These are phyloP conservation scores for Euproctis similis DNA, from an alignment of 2,888 invertebrate genomes.

Conservation along the genomic window DNA sequence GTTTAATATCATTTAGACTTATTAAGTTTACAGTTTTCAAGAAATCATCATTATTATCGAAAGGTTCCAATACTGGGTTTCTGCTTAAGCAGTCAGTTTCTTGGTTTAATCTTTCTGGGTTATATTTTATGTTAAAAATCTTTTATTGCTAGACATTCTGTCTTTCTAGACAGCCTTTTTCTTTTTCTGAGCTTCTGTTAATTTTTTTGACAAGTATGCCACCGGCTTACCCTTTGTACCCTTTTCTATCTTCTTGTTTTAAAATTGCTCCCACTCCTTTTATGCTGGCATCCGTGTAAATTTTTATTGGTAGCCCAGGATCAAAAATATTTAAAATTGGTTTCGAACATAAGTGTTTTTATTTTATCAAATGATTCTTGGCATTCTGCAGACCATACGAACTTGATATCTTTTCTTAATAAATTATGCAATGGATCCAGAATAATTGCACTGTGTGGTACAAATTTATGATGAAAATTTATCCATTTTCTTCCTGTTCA, in stretches of 20 bases:
- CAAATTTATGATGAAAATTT: background rate
- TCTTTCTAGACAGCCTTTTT: no score
- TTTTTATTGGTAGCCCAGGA: conserved; percentile 3
- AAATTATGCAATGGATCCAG: background rate
- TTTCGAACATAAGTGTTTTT: conserved; percentile 7
- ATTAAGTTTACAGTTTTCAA: background rate
- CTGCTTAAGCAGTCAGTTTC: background rate
- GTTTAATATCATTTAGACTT: background rate
- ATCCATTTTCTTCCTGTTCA: conserved; percentile 20
- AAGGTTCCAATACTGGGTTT: background rate
- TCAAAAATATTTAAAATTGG: conserved; percentile 13
- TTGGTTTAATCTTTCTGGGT: background rate
- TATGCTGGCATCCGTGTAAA: conserved; percentile 11
- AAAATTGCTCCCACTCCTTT: conserved; percentile 7
- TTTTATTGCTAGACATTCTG: no score
- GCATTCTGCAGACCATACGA: conserved; percentile 11
- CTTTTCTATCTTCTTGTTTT: conserved; percentile 8
- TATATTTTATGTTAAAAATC: no score
- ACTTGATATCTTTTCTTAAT: background rate
- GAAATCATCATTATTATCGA: background rate
- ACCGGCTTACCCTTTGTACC: conserved; percentile 1
- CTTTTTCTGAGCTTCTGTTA: conserved; percentile 2
- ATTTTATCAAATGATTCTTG: conserved; percentile 8
- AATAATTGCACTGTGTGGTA: background rate
- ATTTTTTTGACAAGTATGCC: background rate